Base-by-base conservation (phyloP, 2,113 vertebrate genomes). In the Phyllopteryx taeniolatus region DNA sequence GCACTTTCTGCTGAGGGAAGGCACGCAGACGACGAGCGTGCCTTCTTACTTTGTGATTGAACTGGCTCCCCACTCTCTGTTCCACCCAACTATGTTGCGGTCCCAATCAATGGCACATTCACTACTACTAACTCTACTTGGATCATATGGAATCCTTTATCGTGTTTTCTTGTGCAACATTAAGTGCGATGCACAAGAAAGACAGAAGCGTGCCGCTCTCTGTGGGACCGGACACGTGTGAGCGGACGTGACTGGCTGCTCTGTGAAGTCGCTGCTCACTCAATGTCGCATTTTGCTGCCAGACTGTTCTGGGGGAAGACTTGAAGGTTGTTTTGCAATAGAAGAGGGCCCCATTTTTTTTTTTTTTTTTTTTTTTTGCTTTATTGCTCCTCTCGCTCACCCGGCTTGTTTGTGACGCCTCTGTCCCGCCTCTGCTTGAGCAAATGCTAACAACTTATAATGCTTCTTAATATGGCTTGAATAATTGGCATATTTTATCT, bases 401-500 rank as follows among this genome's bases (percentile, higher is more conserved):
- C 11, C n/a, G 3, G 15, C 43, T 72, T 12, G 46, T 43, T 76
- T 77, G 46, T 70, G 53, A 11, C 17, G 69, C 15, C 4, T 62
- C 70, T 33, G 61, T 22, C 44, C 56, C 67, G 33, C 67, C 46
- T 64, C 39, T 51, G 66, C 67, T 69, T 62, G 60, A 74, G 61
- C 61, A 47, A 80, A 67, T 53, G 17, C 54, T 76, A 83, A 86
- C 78, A 78, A 79, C 59, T 80, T 80, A 49, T 83, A 81, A 79
- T 79, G 78, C 70, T 39, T 68, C 72, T 67, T 81, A 85, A 86
- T 81, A 79, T 63, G 67, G 70, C 83, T 76, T 71, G 74, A 78
- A 79, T 81, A 83, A 87, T 88, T 84, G 67, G 73, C 68, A 68
- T 82, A 44, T 79, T 86, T 84, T 70, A 70, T 61, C 71, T 78